phyloP scores from a whole-genome alignment of 1,140 invertebrate genomes.

The Periplaneta americana region DNA sequence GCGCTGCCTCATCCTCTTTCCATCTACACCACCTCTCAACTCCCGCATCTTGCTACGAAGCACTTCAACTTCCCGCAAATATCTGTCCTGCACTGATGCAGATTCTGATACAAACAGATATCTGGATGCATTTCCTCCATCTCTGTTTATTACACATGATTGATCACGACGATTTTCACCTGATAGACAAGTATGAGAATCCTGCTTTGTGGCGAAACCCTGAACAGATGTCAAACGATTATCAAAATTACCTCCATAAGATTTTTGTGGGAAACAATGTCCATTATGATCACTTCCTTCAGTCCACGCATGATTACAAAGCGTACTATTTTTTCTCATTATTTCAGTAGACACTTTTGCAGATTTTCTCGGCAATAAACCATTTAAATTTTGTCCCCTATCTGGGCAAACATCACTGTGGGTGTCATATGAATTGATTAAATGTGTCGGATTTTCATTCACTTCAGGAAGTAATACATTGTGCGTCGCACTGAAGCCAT shows the following conservation, averaged over 20 bases:
- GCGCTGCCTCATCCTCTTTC: slow-evolving; percentile 8
- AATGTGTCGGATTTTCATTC: neutral
- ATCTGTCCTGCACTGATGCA: neutral
- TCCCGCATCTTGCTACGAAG: neutral
- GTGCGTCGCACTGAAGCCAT: neutral
- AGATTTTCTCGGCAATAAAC: neutral
- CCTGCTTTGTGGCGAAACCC: neutral
- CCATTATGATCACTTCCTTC: neutral
- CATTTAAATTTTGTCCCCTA: neutral
- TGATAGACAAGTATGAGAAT: neutral
- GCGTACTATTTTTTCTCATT: neutral
- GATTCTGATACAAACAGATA: neutral
- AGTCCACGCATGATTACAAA: neutral
- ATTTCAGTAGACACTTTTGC: neutral
- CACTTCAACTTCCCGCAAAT: neutral
- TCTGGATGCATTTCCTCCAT: neutral
- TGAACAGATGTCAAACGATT: neutral
- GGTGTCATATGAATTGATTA: neutral
- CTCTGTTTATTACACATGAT: neutral
- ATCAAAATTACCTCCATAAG: neutral
- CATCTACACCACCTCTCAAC: slow-evolving; percentile 7
- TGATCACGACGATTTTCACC: neutral
- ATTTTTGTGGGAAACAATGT: neutral
- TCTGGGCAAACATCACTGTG: neutral
- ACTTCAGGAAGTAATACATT: neutral